Conservation (phyloP, 2,797 vertebrate genomes). For the Dipus sagitta region DNA sequence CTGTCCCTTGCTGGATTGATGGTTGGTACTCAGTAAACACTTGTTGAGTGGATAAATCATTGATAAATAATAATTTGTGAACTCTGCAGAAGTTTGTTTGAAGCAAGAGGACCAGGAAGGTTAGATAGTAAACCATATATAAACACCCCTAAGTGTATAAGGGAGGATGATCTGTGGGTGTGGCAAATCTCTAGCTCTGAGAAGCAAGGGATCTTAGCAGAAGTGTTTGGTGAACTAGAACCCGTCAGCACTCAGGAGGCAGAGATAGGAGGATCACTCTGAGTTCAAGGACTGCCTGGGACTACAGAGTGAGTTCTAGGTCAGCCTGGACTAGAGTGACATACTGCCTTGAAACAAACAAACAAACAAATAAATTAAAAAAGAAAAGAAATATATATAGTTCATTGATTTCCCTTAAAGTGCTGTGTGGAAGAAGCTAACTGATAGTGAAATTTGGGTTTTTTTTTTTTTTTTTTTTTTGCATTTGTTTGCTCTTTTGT, state of each 20-base stretch:
- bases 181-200: not conserved
- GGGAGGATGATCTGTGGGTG: not conserved
- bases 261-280: no score
- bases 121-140: not conserved
- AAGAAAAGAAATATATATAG: no score
- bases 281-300: no score
- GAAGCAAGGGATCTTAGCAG: not conserved
- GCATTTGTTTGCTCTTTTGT: not conserved
- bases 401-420: not conserved
- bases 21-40: not conserved
- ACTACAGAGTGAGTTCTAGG: no score
- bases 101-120: not conserved
- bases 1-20: not conserved
- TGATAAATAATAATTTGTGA: slow-evolving; percentile 18
- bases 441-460: not conserved
- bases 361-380: no score
- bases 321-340: no score
- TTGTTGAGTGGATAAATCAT: not conserved
- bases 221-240: not conserved
- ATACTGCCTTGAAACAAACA: no score
- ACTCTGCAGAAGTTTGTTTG: not conserved
- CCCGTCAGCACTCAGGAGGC: no score
- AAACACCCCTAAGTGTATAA: not conserved
- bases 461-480: not conserved
- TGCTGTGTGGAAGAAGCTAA: not conserved